Evolutionary conservation across 2,888 invertebrate genomes (phyloP).

Genomic region (Harpagoxenus sublaevis): DNA sequence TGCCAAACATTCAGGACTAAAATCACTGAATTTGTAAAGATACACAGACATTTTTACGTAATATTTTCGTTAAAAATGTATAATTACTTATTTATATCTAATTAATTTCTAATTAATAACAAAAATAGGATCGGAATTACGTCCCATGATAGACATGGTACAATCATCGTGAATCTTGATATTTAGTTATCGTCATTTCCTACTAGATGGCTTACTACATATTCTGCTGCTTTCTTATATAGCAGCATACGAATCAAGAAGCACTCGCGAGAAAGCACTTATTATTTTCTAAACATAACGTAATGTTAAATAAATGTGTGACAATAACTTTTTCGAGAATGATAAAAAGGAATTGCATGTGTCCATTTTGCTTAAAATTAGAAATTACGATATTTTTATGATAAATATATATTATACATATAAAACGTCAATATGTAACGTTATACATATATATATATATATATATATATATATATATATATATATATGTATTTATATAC

Average conservation of each 20-base stretch:
- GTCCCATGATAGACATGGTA: conserved; percentile 66
- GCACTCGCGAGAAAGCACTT: conserved; percentile 60
- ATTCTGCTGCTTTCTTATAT: conserved; percentile 25
- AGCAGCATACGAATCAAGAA: neutral
- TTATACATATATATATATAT: neutral
- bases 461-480: neutral
- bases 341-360: neutral
- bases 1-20: neutral
- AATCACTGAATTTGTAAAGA: conserved; percentile 9
- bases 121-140: conserved; percentile 79
- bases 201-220: fast-evolving
- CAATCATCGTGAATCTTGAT: conserved; percentile 68
- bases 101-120: neutral
- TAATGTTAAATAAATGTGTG: neutral
- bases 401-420: neutral
- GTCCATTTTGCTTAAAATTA: neutral
- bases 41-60: neutral
- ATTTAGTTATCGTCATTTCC: conserved; percentile 73
- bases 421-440: neutral
- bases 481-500: neutral
- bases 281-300: neutral
- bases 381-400: neutral
- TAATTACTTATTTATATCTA: neutral
- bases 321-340: neutral
- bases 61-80: neutral